phyloP scores from a whole-genome alignment of 2,888 invertebrate species.

The Aleiodes testaceus region DNA sequence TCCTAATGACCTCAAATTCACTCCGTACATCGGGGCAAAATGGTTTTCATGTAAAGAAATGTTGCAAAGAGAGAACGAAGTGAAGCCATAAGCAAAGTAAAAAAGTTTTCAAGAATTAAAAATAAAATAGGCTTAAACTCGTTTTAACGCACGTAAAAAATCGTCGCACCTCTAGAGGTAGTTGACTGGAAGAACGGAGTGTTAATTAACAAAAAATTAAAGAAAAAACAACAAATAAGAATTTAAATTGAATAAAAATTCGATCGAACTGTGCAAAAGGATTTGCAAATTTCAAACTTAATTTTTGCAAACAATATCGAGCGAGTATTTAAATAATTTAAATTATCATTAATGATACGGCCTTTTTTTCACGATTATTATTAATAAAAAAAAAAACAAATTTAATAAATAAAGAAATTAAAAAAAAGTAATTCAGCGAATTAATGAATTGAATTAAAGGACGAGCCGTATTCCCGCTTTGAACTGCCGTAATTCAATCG shows the following conservation, averaged over 20 bases:
- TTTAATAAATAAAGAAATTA: neutral
- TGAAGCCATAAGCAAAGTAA: slow-evolving; percentile 8
- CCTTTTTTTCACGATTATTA: neutral
- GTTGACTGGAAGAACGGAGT: slow-evolving; percentile 32
- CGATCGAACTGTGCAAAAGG: too few species aligned
- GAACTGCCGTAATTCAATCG: slow-evolving; percentile 53
- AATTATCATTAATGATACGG: neutral
- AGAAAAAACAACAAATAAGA: too few species aligned
- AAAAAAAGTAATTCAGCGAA: neutral
- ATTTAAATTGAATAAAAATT: too few species aligned
- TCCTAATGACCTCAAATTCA: too few species aligned
- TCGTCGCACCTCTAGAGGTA: slow-evolving; percentile 31
- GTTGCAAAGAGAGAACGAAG: neutral
- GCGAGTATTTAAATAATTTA: neutral
- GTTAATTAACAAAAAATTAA: neutral
- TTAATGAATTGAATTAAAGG: neutral
- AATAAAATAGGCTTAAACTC: slow-evolving; percentile 18
- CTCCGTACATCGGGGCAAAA: too few species aligned
- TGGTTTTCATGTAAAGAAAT: slow-evolving; percentile 8
- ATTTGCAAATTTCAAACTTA: neutral
- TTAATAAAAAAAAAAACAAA: too few species aligned
- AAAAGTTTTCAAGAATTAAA: slow-evolving; percentile 6
- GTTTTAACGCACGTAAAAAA: slow-evolving; percentile 39
- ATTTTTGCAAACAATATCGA: slow-evolving; percentile 10
- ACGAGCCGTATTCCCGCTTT: neutral